Base-by-base conservation (phyloP, 2,113 vertebrate genomes). In the Prionailurus viverrinus region DNA sequence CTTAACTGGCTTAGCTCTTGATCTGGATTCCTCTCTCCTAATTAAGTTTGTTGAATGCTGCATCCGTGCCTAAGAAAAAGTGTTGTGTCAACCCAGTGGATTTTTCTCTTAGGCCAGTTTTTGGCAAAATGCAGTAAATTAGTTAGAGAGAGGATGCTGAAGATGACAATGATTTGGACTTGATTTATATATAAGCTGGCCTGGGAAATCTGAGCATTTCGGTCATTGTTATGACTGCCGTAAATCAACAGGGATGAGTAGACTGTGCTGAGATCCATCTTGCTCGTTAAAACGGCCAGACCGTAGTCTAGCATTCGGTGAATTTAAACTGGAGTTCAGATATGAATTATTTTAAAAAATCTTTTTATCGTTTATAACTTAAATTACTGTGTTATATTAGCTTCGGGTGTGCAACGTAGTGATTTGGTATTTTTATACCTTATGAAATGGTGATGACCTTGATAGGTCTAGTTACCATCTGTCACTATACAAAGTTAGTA, bases 31-130 rank as follows among this genome's bases (percentile, higher is more conserved):
- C 87, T 61, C 12, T 15, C 33, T 84, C 63, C 36, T 93, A 84
- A 92, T 92, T 96, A 87, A 81, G 33, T 94, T 95, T 94, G 45
- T 65, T 53, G 23, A 90, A 74, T 2, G 25, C 79, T 55, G 7
- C 8, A 29, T 89, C 23, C 2, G 81, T 95, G 80, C 69, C 5
- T 91, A 78, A 55, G 82, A 89, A 45, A n/a, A 80, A 73, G 19
- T 69, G 82, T 88, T 89, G 16, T 55, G 31, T 81, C 41, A 53
- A 89, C 41, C 36, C 74, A 85, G 55, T 83, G 65, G 3, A 55
- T 41, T 87, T 95, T 96, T 80, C 73, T 96, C 63, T 94, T 97
- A 95, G 88, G n/a, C 21, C 33, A 83, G 39, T 97, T 58, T 94
- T 89, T 93, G 81, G 48, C 53, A 93, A 95, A 74, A 73, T 27